Conservation (phyloP, 2,888 invertebrate species). For the Dryocosmus kuriphilus region DNA sequence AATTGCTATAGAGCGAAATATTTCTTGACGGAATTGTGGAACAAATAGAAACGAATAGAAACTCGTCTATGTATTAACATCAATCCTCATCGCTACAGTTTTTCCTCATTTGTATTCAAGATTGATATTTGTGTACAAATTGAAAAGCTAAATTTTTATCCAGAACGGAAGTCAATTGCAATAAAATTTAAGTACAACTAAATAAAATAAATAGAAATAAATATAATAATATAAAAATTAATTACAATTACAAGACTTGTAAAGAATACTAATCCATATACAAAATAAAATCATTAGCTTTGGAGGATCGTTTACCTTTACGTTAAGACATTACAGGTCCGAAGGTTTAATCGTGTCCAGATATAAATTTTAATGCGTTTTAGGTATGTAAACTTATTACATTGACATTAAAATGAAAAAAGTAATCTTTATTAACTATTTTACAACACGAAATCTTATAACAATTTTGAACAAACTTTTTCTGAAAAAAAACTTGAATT, state of each 20-base stretch:
- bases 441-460: background rate
- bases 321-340: constrained; percentile 31
- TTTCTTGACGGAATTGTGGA: background rate
- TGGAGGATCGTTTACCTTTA: background rate
- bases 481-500: background rate
- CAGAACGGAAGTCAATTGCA: background rate
- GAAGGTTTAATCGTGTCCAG: constrained; percentile 43
- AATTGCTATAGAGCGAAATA: background rate
- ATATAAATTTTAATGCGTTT: constrained; percentile 47
- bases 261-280: constrained; percentile 5
- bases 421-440: background rate
- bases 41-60: no score
- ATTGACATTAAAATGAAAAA: background rate
- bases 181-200: background rate
- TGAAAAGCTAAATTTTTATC: background rate
- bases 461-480: background rate
- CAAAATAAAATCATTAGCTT: constrained; percentile 20
- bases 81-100: background rate
- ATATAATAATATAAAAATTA: background rate
- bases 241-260: background rate
- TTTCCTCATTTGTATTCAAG: background rate
- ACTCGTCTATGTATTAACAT: no score
- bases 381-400: no score
- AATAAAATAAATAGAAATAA: no score
- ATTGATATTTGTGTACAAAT: background rate